Evolutionary conservation across 2,888 invertebrate species (phyloP), one percentile per base, ranked within the genome.

Genomic region (Vesta saturnalis): DNA sequence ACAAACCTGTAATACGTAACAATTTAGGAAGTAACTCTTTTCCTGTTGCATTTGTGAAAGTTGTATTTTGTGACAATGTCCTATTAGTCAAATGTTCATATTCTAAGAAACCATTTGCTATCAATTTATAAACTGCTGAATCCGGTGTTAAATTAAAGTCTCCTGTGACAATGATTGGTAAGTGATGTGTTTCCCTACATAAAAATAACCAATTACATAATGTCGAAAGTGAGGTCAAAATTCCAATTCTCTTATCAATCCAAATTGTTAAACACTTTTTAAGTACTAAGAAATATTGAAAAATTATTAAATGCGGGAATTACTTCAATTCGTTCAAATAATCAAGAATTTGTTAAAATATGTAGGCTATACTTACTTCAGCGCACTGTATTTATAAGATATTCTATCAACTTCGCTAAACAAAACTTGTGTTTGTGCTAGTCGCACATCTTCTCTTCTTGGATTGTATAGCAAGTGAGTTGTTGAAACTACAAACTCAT

Each of bases 401-500:
- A 95, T 88, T 75, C 92, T 86, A 74, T 96, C 94, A 2, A 99
- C 85, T 83, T 96, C 95, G 0, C 94, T 91, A 10, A 99, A 84
- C 6, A 99, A 85, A 35, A 95, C 81, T 77, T 94, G 92, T 43
- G 93, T 86, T 84, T 99, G 99, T 0, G 94, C 96, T 23, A 98
- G 85, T 74, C 97, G 90, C 0, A 98, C 90, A 82, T 99, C 98
- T 16, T 93, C 91, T 43, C 99, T 86, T 74, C 86, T 90, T 0
- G 95, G 96, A 86, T 99, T 99, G 83, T 93, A 99, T 8, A 99
- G 85, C 54, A 99, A 86, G 84, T 99, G 99, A 0, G 99, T 99
- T 10, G 96, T 99, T 1, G 95, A 94, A 0, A 99, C 89, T 59
- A 94, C 88, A 46, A 97, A 83, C 5, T 89, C 85, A 0, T 85